Base-by-base conservation (phyloP, 2,113 vertebrate genomes). In the Odontesthes bonariensis region DNA sequence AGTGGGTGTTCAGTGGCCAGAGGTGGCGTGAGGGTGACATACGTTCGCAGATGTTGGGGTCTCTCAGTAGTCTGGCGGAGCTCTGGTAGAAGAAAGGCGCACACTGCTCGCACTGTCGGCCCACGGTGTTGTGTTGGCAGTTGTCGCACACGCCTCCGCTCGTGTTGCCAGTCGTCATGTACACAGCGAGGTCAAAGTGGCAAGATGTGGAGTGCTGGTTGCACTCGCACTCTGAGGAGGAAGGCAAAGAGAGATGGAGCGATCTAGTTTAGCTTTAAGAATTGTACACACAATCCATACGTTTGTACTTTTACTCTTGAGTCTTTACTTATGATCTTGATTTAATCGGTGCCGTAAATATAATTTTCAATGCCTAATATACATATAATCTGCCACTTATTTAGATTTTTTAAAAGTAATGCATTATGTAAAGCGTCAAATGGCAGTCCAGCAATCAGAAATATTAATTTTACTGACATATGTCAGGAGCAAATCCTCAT, bases 151-250 rank as follows among this genome's bases (percentile, higher is more conserved):
- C 96, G 0, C 98, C 98, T 0, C 98, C 98, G 0, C 96, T 99
- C 66, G 86, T 47, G 10, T 98, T 99, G 23, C 96, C 95, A 0
- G 95, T 96, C 0, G 95, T 92, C 85, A 95, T 44, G 91, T 95
- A 99, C 61, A 96, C 94, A 0, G 96, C 97, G 93, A 96, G 93
- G 92, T 99, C 97, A 0, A 99, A 99, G 91, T 98, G 97, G 83
- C 97, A 99, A 0, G 93, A 88, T 10, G 74, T 27, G 14, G 97
- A 93, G 81, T 99, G 98, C 0, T 92, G 95, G 7, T 99, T 98
- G 83, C 98, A 99, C 74, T 97, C 95, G 32, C 98, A 99, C 82
- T 86, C 98, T 99, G 93, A 31, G 32, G 8, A 65, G 31, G 16
- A 35, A 22, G 12, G 1, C 1, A 73, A n/a, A 72, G 17, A 6